These are phyloP conservation scores for Borostomias antarcticus DNA, from an alignment of 2,797 vertebrate species.

Conservation along the genomic window DNA sequence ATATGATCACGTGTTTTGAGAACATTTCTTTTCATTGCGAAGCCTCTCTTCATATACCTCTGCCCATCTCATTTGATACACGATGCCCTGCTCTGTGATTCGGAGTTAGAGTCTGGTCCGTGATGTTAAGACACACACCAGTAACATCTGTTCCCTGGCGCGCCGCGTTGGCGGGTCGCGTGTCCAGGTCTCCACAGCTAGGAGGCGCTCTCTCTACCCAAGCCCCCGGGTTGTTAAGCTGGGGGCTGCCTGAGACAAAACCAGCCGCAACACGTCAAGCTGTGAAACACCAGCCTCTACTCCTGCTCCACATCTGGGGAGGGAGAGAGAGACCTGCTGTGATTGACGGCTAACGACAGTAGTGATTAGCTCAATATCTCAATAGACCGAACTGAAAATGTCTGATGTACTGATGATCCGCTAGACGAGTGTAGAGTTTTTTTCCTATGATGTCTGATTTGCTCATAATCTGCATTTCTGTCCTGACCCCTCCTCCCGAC, in stretches of 20 bases:
- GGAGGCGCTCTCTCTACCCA: background rate
- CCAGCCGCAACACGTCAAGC: slow-evolving; percentile 15
- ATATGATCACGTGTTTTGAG: too few species aligned
- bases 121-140: background rate
- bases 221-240: too few species aligned
- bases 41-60: too few species aligned
- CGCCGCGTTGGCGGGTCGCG: background rate
- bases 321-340: background rate
- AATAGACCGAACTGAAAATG: too few species aligned
- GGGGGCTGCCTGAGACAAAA: slow-evolving; percentile 13
- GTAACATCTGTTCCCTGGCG: background rate
- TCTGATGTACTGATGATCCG: too few species aligned
- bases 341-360: slow-evolving; percentile 3
- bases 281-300: slow-evolving; percentile 27
- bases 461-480: too few species aligned
- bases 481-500: background rate
- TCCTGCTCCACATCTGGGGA: background rate
- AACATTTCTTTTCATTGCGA: too few species aligned
- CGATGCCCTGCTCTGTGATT: too few species aligned
- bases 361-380: too few species aligned
- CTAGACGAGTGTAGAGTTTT: too few species aligned
- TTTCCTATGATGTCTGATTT: too few species aligned
- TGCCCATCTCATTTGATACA: too few species aligned
- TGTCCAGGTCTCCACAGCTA: background rate
- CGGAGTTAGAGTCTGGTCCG: background rate